A percentile compares a stretch with the other conserved stretches of the same genome.
Conservation (phyloP, 2,888 invertebrate species). For the Volucella bombylans region DNA sequence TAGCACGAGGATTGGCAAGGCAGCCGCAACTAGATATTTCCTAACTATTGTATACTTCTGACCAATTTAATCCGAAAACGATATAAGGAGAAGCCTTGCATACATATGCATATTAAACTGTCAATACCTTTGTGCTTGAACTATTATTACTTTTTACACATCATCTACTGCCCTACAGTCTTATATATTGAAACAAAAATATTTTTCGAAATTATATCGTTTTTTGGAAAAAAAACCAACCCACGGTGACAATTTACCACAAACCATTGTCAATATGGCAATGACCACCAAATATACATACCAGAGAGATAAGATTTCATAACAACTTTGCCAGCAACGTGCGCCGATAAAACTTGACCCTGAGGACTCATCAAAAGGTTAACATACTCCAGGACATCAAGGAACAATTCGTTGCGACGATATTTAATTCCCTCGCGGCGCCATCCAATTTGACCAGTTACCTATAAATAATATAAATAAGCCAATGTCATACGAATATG, state of each 20-base stretch:
- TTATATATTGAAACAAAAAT: too few species aligned
- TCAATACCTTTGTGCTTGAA: too few species aligned
- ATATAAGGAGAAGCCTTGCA: too few species aligned
- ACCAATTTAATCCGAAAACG: too few species aligned
- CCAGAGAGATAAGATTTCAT: conserved; percentile 99
- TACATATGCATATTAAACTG: too few species aligned
- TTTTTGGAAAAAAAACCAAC: too few species aligned
- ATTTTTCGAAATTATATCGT: too few species aligned
- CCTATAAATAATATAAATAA: conserved; percentile 77
- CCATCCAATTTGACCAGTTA: conserved; percentile 99
- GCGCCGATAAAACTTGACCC: conserved; percentile 98
- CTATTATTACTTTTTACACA: too few species aligned
- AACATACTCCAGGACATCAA: conserved; percentile 99
- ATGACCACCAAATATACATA: conserved; percentile 68
- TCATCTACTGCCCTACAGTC: too few species aligned
- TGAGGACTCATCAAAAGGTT: conserved; percentile 99
- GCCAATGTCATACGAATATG: background rate
- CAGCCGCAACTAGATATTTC: too few species aligned
- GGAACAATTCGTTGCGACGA: conserved; percentile 97
- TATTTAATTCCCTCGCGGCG: conserved; percentile 99
- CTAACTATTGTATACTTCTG: too few species aligned
- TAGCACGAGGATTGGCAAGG: too few species aligned
- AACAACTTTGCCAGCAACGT: conserved; percentile 99
- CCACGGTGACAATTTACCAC: background rate
- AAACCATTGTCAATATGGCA: background rate